Evolutionary conservation across 1,140 invertebrate species (phyloP), one percentile per base, ranked within the genome.

Genomic region (Pseudomyrmex sp.): DNA sequence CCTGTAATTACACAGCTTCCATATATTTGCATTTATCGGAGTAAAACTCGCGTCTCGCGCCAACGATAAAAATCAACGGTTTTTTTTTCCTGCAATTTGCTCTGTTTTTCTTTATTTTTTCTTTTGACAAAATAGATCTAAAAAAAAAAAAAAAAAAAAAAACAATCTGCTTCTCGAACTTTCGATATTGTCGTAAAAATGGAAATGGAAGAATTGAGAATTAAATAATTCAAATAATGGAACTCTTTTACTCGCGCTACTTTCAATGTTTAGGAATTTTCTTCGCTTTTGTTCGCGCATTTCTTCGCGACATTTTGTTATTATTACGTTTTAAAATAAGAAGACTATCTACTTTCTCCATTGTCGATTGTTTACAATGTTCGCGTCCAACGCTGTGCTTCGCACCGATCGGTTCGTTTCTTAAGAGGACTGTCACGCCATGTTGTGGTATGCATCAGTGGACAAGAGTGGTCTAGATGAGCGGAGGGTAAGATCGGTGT

Each of bases 361-460:
- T 70, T 50, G 20, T 79, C n/a, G 46, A 35, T 56, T 68, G 48
- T 12, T 52, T 18, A 26, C 48, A 70, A 70, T 54, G 50, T 23
- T 23, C 18, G 8, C 26, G 26, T 76, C 15, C 35, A 12, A 46
- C 18, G 63, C 66, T 79, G 69, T 10, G 46, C 52, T 59, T 59
- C 10, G 7, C 44, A 20, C 15, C 9, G 54, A 48, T 26, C 54
- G 66, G 23, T 4, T 59, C 3, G 44, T 44, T 72, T 52, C 59
- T 46, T 61, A 59, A 80, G 66, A 80, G 76, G 54, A 61, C 58
- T 88, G 85, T 88, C 86, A 58, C 72, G 44, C 58, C 66, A 52
- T 88, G 75, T 88, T 84, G 87, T 75, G 88, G 90, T 91, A 91
- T 91, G 90, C 88, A 90, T 91, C 90, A 89, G 72, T 85, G 70